Percentiles rank a stretch among this genome's conserved stretches.
Conservation (phyloP, 2,113 vertebrate genomes). For the Oncorhynchus mykiss region DNA sequence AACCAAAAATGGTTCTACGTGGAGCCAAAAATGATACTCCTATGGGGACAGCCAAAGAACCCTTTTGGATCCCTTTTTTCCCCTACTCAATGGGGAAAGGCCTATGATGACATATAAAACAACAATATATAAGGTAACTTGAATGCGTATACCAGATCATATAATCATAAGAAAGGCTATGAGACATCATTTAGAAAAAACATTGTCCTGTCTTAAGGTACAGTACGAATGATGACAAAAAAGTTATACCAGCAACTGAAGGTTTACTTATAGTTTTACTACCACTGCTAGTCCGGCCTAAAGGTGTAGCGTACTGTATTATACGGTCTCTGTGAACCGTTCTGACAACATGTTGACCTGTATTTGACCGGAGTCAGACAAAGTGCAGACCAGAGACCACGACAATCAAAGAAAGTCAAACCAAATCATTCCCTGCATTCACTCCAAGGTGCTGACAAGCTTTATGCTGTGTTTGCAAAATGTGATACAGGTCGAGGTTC, state of each 20-base stretch:
- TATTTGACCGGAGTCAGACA: background rate
- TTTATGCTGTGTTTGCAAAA: constrained; percentile 65
- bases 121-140: too few relatives aligned
- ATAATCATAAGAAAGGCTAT: too few relatives aligned
- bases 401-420: background rate
- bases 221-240: too few relatives aligned
- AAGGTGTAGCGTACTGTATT: background rate
- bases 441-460: constrained; percentile 46
- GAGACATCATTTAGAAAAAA: too few relatives aligned
- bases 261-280: constrained; percentile 1
- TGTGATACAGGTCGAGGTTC: constrained; percentile 46
- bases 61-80: too few relatives aligned
- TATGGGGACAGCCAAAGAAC: too few relatives aligned
- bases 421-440: background rate
- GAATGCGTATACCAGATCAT: too few relatives aligned
- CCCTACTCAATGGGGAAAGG: too few relatives aligned
- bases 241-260: background rate
- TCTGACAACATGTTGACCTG: background rate
- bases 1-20: too few relatives aligned
- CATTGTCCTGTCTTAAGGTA: too few relatives aligned
- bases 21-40: too few relatives aligned
- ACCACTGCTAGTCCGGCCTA: background rate
- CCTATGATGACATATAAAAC: too few relatives aligned
- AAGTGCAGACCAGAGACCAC: background rate
- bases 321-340: background rate